Conservation (phyloP, 2,113 vertebrate species). For the Hippocampus comes region DNA sequence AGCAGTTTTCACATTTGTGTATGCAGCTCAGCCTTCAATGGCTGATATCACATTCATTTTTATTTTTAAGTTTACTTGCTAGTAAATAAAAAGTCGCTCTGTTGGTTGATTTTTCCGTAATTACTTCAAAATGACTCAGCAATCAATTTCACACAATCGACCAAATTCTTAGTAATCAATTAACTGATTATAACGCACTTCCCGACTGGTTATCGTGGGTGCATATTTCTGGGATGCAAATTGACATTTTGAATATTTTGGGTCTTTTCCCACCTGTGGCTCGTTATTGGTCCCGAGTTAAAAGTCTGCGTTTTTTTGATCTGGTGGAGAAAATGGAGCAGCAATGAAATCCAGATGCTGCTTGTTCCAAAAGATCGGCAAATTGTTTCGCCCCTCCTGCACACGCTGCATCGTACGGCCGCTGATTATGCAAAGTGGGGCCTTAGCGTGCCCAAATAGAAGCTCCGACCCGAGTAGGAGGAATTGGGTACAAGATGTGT, state of each 20-base stretch:
- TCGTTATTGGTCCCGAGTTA: slow-evolving; percentile 51
- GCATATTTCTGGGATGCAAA: background rate
- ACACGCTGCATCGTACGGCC: slow-evolving; percentile 14
- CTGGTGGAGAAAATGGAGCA: slow-evolving; percentile 46
- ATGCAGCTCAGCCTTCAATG: no score
- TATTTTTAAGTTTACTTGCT: no score
- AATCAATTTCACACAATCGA: no score
- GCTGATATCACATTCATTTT: no score
- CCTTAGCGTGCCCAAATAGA: slow-evolving; percentile 39
- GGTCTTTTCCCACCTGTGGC: slow-evolving; percentile 19
- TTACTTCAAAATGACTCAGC: no score
- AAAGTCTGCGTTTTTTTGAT: background rate
- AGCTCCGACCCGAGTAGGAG: slow-evolving; percentile 35
- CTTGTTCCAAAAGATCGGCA: background rate
- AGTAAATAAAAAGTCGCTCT: no score
- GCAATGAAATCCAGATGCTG: slow-evolving; percentile 58
- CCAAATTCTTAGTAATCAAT: background rate
- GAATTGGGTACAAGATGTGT: slow-evolving; percentile 20
- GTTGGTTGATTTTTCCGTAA: no score
- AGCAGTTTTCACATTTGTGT: no score
- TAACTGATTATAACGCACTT: background rate
- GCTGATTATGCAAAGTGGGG: slow-evolving; percentile 42
- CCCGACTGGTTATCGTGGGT: background rate
- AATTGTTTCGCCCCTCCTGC: slow-evolving; percentile 15
- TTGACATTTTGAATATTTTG: background rate